A percentile compares a stretch with the other conserved stretches of the same genome.
phyloP scores from a whole-genome alignment of 1,140 invertebrate genomes.

The Ooceraea biroi region DNA sequence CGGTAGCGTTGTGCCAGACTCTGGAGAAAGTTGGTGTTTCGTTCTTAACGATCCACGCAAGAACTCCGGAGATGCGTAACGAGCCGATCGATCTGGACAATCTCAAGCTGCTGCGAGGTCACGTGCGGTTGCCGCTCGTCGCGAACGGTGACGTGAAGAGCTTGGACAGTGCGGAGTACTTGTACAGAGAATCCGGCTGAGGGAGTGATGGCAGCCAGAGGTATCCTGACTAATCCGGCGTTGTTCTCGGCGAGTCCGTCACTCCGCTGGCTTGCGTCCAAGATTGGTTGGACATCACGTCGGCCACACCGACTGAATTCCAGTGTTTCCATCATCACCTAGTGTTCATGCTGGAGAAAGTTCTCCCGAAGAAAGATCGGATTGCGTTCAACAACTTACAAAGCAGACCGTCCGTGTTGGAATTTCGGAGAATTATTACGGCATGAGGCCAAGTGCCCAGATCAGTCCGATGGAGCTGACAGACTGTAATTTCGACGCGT shows the following conservation, averaged over 20 bases:
- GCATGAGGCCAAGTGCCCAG: conserved; percentile 79
- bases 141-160: conserved; percentile 96
- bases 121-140: conserved; percentile 92
- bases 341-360: conserved; percentile 96
- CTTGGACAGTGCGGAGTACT: conserved; percentile 89
- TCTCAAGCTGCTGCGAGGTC: conserved; percentile 91
- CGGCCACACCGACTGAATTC: conserved; percentile 87
- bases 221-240: conserved; percentile 95
- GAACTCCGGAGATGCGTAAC: conserved; percentile 94
- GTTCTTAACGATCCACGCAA: conserved; percentile 96
- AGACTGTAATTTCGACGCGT: conserved; percentile 73
- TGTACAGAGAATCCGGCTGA: conserved; percentile 90
- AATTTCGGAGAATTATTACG: conserved; percentile 88
- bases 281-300: conserved; percentile 93
- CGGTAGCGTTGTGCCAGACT: conserved; percentile 91
- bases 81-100: conserved; percentile 92
- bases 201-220: conserved; percentile 96
- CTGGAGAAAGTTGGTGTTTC: conserved; percentile 94
- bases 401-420: conserved; percentile 89
- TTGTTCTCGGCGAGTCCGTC: conserved; percentile 90
- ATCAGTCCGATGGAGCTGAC: conserved; percentile 75
- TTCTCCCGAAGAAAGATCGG: conserved; percentile 90
- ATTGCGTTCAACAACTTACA: conserved; percentile 92
- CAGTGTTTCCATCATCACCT: conserved; percentile 97
- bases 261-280: conserved; percentile 93